A percentile compares a stretch with the other conserved stretches of the same genome.
phyloP scores from a whole-genome alignment of 2,113 vertebrate genomes.

The Galbula dea region DNA sequence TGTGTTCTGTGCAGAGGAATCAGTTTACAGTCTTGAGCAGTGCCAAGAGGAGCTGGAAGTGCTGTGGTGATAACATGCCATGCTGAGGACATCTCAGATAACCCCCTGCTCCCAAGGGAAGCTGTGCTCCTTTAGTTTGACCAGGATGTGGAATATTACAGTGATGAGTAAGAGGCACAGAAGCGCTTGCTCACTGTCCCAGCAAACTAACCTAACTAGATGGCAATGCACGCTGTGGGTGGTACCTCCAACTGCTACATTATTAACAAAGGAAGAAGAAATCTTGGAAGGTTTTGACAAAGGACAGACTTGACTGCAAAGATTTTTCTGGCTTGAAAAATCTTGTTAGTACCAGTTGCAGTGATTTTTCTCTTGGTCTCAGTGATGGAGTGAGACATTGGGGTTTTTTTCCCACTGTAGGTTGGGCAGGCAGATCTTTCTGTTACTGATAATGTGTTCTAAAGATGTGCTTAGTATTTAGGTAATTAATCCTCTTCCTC shows the following conservation, averaged over 20 bases:
- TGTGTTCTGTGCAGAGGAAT: background rate
- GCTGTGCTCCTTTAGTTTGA: background rate
- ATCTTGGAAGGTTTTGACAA: background rate
- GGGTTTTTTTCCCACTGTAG: background rate
- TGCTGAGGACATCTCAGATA: background rate
- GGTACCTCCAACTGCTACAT: background rate
- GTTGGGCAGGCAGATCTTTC: background rate
- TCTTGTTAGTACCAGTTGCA: background rate
- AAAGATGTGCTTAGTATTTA: background rate
- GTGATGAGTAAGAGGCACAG: background rate
- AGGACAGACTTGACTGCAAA: background rate
- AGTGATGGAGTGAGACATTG: background rate
- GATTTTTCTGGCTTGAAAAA: background rate
- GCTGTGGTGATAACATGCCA: accelerated
- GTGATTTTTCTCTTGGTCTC: background rate
- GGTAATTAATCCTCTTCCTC: background rate
- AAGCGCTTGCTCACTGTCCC: background rate
- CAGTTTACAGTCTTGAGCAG: background rate
- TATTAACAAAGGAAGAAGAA: background rate
- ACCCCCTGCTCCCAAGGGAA: background rate
- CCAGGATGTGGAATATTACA: background rate
- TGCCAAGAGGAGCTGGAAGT: background rate
- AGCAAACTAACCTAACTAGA: background rate
- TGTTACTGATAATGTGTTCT: background rate
- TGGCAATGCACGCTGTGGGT: background rate